A percentile compares a stretch with the other conserved stretches of the same genome.
phyloP scores from a whole-genome alignment of 1,140 invertebrate species.

The Lasaia peninsularis region DNA sequence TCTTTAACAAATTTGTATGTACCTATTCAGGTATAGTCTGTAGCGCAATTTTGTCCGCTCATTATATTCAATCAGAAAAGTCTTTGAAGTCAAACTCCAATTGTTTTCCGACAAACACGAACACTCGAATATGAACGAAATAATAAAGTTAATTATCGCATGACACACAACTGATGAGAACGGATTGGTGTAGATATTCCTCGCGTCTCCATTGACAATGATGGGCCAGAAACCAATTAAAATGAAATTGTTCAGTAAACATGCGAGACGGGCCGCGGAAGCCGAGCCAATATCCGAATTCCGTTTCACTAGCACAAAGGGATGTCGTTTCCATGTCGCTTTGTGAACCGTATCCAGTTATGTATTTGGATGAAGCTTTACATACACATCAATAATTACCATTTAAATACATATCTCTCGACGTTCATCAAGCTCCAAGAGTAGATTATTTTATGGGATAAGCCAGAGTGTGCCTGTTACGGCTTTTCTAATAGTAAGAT shows the following conservation, averaged over 20 bases:
- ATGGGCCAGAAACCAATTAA: slow-evolving; percentile 54
- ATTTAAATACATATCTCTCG: neutral
- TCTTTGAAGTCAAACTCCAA: neutral
- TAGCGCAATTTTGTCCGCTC: too few species aligned
- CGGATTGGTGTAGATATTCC: slow-evolving; percentile 1
- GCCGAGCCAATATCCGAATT: slow-evolving; percentile 67
- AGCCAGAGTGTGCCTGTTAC: too few species aligned
- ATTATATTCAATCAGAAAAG: neutral
- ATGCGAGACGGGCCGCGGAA: slow-evolving; percentile 38
- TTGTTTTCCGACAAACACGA: neutral
- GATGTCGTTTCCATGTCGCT: slow-evolving; percentile 48
- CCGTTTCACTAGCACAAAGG: slow-evolving; percentile 60
- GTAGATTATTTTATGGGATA: too few species aligned
- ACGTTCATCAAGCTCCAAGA: too few species aligned
- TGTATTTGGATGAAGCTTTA: slow-evolving; percentile 1
- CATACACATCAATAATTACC: neutral
- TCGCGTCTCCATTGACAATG: slow-evolving; percentile 3
- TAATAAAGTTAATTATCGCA: neutral
- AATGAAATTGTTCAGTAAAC: slow-evolving; percentile 63
- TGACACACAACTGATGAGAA: slow-evolving; percentile 3
- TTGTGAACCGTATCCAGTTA: slow-evolving; percentile 26
- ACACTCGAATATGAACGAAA: neutral
- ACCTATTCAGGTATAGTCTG: too few species aligned
- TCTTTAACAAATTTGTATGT: too few species aligned
- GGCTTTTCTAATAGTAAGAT: too few species aligned